Conservation (phyloP, 2,888 invertebrate genomes). For the Pristionchus exspectatus region DNA sequence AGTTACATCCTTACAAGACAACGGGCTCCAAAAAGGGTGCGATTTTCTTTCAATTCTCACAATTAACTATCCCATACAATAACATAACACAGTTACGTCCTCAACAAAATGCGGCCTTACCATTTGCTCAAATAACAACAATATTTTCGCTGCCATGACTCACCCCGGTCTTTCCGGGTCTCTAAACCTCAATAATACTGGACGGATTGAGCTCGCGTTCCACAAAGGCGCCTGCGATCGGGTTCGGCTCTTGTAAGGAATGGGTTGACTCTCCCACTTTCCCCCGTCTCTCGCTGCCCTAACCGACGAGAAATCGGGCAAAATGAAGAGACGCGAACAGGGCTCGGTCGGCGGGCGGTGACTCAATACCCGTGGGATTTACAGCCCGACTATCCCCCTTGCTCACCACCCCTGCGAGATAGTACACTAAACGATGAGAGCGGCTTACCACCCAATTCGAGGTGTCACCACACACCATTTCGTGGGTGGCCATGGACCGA, state of each 20-base stretch:
- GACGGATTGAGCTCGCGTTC: background rate
- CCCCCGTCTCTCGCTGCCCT: background rate
- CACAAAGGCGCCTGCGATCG: background rate
- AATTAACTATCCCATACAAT: too few species aligned
- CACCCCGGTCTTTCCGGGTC: background rate
- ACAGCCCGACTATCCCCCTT: constrained; percentile 14
- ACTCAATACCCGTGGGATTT: constrained; percentile 39
- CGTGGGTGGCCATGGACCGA: background rate
- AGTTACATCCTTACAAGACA: background rate
- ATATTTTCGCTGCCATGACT: background rate
- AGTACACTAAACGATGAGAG: background rate
- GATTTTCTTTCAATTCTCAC: too few species aligned
- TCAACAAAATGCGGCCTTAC: too few species aligned
- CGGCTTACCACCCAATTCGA: background rate
- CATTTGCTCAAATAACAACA: background rate
- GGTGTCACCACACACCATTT: background rate
- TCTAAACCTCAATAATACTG: background rate
- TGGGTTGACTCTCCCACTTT: background rate
- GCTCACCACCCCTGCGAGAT: background rate
- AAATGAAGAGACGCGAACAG: background rate
- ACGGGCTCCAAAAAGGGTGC: background rate
- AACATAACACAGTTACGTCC: too few species aligned
- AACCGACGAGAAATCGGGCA: background rate
- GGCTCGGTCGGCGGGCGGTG: background rate
- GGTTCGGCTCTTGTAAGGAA: background rate